These are phyloP conservation scores for Exephanes ischioxanthus DNA, from an alignment of 2,888 invertebrate species.

Conservation along the genomic window DNA sequence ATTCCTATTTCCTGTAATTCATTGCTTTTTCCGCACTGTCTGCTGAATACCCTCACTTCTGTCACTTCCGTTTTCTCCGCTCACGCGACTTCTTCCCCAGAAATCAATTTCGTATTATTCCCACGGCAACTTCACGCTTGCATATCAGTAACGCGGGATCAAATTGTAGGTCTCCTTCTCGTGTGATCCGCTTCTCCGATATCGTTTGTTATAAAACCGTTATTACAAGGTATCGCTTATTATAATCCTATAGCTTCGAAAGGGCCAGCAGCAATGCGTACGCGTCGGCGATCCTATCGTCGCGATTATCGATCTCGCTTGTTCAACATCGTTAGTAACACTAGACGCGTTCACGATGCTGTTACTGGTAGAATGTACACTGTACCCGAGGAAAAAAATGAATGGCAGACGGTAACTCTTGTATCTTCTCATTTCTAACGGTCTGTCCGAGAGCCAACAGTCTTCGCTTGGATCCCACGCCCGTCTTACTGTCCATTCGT, in stretches of 20 bases:
- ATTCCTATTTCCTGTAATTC: no score
- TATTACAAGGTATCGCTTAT: constrained; percentile 18
- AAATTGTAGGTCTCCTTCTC: not conserved
- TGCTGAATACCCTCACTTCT: no score
- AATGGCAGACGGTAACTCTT: constrained; percentile 25
- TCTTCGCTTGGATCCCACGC: constrained; percentile 32
- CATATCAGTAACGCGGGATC: not conserved
- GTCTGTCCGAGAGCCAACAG: constrained; percentile 46
- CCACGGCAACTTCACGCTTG: not conserved
- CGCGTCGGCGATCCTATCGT: constrained; percentile 41
- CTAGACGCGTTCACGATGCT: constrained; percentile 44
- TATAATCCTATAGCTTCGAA: not conserved
- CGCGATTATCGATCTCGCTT: constrained; percentile 61
- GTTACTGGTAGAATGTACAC: constrained; percentile 24
- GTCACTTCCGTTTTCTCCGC: no score
- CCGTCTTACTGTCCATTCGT: constrained; percentile 9
- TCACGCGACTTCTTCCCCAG: no score
- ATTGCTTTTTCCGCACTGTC: no score
- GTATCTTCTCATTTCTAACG: constrained; percentile 57
- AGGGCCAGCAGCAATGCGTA: not conserved
- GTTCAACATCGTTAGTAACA: constrained; percentile 62
- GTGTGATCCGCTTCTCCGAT: not conserved
- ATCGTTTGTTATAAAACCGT: constrained; percentile 20
- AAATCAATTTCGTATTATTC: not conserved
- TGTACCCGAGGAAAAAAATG: constrained; percentile 42